Conservation (phyloP, 2,888 invertebrate species). For the Acronicta aceris region DNA sequence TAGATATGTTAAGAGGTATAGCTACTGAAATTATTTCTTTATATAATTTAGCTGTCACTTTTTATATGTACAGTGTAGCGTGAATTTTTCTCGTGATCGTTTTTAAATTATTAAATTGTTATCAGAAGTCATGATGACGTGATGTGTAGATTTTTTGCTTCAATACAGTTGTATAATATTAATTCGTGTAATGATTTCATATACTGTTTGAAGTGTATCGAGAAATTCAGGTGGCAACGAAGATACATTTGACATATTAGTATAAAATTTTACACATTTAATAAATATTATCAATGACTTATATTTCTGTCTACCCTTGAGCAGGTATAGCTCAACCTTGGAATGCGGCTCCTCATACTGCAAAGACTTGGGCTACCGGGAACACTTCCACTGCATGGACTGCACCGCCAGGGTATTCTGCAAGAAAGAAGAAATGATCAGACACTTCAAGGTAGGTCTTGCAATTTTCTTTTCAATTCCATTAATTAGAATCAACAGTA, state of each 20-base stretch:
- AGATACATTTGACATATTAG: neutral
- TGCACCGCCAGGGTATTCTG: conserved; percentile 95
- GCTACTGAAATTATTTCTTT: conserved; percentile 54
- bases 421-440: conserved; percentile 99
- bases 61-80: conserved; percentile 45
- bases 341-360: conserved; percentile 96
- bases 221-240: conserved; percentile 22
- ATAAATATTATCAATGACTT: no score
- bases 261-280: no score
- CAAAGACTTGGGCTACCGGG: conserved; percentile 96
- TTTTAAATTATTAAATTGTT: conserved; percentile 52
- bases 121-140: conserved; percentile 50
- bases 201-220: conserved; percentile 23
- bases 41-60: conserved; percentile 59
- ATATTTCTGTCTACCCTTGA: neutral
- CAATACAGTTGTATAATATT: conserved; percentile 49
- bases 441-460: conserved; percentile 93
- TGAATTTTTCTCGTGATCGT: conserved; percentile 48
- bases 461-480: no score
- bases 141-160: conserved; percentile 47
- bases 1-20: conserved; percentile 94
- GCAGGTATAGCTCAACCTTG: conserved; percentile 92
- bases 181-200: conserved; percentile 55
- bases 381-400: conserved; percentile 97
- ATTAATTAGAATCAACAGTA: no score